These are phyloP conservation scores for Drosophila setosimentum DNA, from an alignment of 2,888 invertebrate species.

Conservation along the genomic window DNA sequence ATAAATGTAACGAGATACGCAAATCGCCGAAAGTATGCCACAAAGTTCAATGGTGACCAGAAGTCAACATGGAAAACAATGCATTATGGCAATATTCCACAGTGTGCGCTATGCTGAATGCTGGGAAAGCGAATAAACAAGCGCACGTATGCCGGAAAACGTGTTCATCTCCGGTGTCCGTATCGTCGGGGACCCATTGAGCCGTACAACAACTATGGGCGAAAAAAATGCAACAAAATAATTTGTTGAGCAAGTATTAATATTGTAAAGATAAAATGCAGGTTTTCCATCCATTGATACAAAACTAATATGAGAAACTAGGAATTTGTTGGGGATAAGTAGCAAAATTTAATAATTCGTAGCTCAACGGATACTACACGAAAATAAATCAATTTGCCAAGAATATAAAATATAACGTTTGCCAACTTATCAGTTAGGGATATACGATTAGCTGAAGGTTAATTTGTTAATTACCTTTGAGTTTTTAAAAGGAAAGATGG, in stretches of 20 bases:
- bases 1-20: conserved; percentile 15
- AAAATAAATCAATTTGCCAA: neutral
- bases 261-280: neutral
- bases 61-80: conserved; percentile 51
- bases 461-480: neutral
- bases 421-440: neutral
- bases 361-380: neutral
- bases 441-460: neutral
- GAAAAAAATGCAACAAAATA: too few species aligned
- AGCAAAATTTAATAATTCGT: neutral
- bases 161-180: conserved; percentile 83
- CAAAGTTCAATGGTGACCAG: conserved; percentile 30
- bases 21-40: conserved; percentile 27
- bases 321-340: neutral
- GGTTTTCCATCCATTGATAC: neutral
- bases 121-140: conserved; percentile 16
- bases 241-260: neutral
- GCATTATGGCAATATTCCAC: conserved; percentile 47
- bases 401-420: neutral
- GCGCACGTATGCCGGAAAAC: conserved; percentile 75
- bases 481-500: neutral
- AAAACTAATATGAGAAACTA: neutral
- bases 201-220: neutral
- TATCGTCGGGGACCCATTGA: conserved; percentile 56
- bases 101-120: neutral